Conservation (phyloP, 2,113 vertebrate species). For the Ariopsis seemanni region DNA sequence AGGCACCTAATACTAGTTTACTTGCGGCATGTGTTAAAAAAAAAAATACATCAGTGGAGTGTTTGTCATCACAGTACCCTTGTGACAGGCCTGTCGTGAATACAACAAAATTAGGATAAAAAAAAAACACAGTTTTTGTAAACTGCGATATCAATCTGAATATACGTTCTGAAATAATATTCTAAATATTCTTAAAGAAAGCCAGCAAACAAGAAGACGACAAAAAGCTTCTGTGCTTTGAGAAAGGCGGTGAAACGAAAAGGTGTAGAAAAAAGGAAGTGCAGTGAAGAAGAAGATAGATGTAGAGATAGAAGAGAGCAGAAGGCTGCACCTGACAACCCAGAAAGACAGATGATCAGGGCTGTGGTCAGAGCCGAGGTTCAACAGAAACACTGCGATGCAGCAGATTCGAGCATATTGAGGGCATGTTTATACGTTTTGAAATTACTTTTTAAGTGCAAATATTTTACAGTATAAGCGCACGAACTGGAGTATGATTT, state of each 20-base stretch:
- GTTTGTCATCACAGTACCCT: background rate
- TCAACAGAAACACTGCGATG: conserved; percentile 57
- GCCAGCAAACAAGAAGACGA: background rate
- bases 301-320: conserved; percentile 44
- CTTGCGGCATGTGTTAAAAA: background rate
- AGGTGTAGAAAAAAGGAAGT: too few species aligned
- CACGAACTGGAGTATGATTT: background rate
- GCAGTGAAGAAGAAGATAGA: conserved; percentile 11
- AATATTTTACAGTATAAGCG: background rate
- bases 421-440: conserved; percentile 1
- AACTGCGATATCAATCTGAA: background rate
- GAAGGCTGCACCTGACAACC: conserved; percentile 63
- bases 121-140: background rate
- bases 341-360: conserved; percentile 59
- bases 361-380: conserved; percentile 60
- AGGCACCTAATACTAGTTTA: background rate
- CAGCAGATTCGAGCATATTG: background rate
- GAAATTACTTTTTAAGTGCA: background rate
- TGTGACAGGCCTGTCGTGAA: background rate
- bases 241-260: background rate
- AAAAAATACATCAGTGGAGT: background rate
- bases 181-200: background rate
- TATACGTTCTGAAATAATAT: background rate
- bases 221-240: background rate
- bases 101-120: background rate